A percentile compares a stretch with the other conserved stretches of the same genome.
phyloP scores from a whole-genome alignment of 2,113 vertebrate genomes.

The Triplophysa siluroides region DNA sequence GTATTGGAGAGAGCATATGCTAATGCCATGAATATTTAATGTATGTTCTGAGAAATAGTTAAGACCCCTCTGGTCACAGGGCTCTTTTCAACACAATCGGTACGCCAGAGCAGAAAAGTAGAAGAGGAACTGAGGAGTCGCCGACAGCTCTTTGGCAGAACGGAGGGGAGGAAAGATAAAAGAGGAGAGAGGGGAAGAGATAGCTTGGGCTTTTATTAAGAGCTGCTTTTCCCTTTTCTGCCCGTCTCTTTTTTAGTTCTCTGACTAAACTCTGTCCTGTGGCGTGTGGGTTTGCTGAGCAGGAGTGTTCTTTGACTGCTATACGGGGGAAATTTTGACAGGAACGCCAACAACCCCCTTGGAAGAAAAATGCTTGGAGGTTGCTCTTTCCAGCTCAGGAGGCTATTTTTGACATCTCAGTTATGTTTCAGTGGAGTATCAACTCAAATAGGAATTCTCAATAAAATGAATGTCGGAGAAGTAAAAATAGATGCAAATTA shows the following conservation, averaged over 20 bases:
- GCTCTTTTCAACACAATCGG: conserved; percentile 27
- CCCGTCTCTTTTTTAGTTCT: conserved; percentile 10
- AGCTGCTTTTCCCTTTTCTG: conserved; percentile 5
- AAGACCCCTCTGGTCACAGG: conserved; percentile 24
- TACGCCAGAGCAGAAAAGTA: conserved; percentile 15
- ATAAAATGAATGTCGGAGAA: too few relatives aligned
- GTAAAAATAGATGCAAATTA: too few relatives aligned
- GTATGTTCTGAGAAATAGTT: conserved; percentile 45
- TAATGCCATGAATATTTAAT: conserved; percentile 38
- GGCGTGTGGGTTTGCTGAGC: neutral
- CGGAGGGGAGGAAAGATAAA: conserved; percentile 29
- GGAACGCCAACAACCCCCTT: neutral
- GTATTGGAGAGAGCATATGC: conserved; percentile 40
- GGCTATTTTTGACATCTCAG: too few relatives aligned
- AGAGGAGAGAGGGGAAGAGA: neutral
- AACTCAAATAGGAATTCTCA: too few relatives aligned
- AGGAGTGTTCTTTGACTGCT: neutral
- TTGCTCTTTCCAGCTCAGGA: too few relatives aligned
- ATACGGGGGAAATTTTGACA: conserved; percentile 9
- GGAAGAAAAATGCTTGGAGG: too few relatives aligned
- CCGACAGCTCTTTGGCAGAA: conserved; percentile 26
- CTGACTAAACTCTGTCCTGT: conserved; percentile 13
- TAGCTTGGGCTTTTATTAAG: conserved; percentile 36
- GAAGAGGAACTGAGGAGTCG: conserved; percentile 21
- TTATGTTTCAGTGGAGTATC: too few relatives aligned